Evolutionary conservation across 2,797 vertebrate species (phyloP), one percentile per base, ranked within the genome.

Genomic region (Paratrypauchen microcephalus): DNA sequence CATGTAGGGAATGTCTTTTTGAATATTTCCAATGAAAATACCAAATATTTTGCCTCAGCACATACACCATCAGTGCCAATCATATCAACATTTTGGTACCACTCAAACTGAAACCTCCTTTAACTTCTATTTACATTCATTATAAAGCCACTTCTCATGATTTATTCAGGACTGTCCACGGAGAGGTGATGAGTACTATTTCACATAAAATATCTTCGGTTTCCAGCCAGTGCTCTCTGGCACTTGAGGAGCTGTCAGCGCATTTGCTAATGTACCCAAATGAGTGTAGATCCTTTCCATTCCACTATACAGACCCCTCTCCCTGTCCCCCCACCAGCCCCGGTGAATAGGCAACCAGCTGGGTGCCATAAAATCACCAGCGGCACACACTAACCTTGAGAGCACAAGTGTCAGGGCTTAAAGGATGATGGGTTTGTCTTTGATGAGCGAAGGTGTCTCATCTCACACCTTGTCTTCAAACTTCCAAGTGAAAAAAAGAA

Each of bases 401-500:
- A 66, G 76, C 60, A 62, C 45, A 68, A 76, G 78, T 86, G 87
- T 88, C 86, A 75, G 68, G 80, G 84, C 83, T 90, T 86, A 81
- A 85, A 72, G 55, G 87, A 86, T 84, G 86, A 76, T 83, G 76
- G 79, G 68, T 63, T 66, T 73, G 76, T 84, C 88, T 91, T 88
- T 89, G 89, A 89, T 85, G 87, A 88, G 90, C 71, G 30, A 77
- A 87, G 85, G 90, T 82, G 86, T 84, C 80, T 82, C 72, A 79
- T 86, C 84, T 88, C 83, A 80, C 91, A 88, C 89, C 82, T 90
- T 79, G 72, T 71, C 86, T 81, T 72, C 77, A 83, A 89, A 87
- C 86, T 81, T 86, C 21, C 83, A 74, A 83, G 82, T 83, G 86
- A 81, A 61, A 60, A 39, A n/a, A 21, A 39, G 16, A 60, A 39